These are phyloP conservation scores for Meghimatium bilineatum DNA, from an alignment of 2,888 invertebrate species.

Conservation along the genomic window DNA sequence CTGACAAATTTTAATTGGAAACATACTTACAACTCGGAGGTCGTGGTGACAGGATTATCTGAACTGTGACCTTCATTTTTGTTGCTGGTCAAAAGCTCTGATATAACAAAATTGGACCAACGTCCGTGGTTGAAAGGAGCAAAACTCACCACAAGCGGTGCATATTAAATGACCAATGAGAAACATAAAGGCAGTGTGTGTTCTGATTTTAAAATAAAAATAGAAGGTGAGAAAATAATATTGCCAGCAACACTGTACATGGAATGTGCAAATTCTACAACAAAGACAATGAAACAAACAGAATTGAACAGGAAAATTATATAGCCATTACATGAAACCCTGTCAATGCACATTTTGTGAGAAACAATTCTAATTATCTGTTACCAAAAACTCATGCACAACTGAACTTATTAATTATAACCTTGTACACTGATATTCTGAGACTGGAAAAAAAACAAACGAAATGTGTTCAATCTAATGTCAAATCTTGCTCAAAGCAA, in stretches of 20 bases:
- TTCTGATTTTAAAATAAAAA: constrained; percentile 1
- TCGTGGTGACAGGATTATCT: too few relatives aligned
- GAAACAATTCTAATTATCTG: not conserved
- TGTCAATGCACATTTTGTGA: not conserved
- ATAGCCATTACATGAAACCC: not conserved
- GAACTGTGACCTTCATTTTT: too few relatives aligned
- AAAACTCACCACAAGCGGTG: too few relatives aligned
- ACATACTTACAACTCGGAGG: too few relatives aligned
- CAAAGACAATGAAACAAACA: not conserved
- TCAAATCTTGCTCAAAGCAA: too few relatives aligned
- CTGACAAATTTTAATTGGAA: not conserved
- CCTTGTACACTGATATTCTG: not conserved
- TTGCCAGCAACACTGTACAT: constrained; percentile 19
- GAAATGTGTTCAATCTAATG: too few relatives aligned
- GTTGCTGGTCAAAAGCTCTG: too few relatives aligned
- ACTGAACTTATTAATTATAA: not conserved
- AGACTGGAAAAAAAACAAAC: not conserved
- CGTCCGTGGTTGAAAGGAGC: too few relatives aligned
- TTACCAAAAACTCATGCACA: not conserved
- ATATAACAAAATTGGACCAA: too few relatives aligned
- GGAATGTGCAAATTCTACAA: constrained; percentile 31
- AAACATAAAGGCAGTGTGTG: not conserved
- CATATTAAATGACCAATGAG: too few relatives aligned
- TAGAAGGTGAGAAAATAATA: not conserved
- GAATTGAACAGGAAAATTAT: too few relatives aligned